A percentile compares a stretch with the other conserved stretches of the same genome.
Conservation (phyloP, 1,140 invertebrate species). For the Drosophila mojavensis region DNA sequence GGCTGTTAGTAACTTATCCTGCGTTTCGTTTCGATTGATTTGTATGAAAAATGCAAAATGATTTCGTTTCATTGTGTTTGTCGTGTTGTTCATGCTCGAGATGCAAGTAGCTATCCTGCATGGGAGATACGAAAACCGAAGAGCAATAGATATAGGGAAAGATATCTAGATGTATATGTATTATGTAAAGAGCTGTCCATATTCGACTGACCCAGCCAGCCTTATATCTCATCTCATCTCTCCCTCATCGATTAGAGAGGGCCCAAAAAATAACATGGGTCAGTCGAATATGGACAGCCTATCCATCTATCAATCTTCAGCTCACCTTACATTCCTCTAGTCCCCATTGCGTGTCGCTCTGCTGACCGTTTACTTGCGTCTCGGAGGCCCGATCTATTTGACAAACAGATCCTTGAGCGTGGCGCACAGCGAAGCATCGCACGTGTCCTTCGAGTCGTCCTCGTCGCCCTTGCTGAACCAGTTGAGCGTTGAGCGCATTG, state of each 20-base stretch:
- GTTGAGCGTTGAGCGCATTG: conserved; percentile 77
- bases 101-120: conserved; percentile 59
- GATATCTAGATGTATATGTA: neutral
- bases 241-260: no score
- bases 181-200: no score
- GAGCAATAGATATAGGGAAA: neutral
- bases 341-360: neutral
- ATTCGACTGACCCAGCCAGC: no score
- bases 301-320: no score
- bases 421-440: conserved; percentile 91
- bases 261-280: no score
- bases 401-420: conserved; percentile 93
- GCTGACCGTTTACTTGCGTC: conserved; percentile 57
- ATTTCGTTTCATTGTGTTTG: neutral
- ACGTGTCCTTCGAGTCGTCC: conserved; percentile 88
- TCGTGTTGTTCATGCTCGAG: conserved; percentile 13
- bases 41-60: neutral
- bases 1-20: neutral
- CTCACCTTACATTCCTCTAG: conserved; percentile 1
- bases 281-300: no score
- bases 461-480: conserved; percentile 85
- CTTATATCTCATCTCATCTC: no score
- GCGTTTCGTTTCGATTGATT: neutral
- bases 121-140: neutral
- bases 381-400: conserved; percentile 85